Evolutionary conservation across 2,888 invertebrate species (phyloP).

Genomic region (Nowickia ferox): DNA sequence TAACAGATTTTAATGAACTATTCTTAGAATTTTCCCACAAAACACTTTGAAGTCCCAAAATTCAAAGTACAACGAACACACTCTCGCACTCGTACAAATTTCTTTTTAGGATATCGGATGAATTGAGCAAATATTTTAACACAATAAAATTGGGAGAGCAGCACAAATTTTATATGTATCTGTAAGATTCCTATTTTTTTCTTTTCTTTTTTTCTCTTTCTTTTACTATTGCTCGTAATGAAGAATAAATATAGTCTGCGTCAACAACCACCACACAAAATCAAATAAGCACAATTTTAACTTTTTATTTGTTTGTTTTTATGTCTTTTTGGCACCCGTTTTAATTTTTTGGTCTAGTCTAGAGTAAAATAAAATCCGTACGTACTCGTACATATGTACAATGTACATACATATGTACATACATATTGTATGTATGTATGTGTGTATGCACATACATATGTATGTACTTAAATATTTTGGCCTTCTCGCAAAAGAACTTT

Average conservation of each 20-base stretch:
- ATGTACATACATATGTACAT: neutral
- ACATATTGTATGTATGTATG: too few species aligned
- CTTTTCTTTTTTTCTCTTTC: constrained; percentile 14
- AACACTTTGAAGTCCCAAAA: constrained; percentile 52
- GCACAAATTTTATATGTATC: neutral
- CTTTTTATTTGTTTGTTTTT: constrained; percentile 11
- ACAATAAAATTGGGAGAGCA: neutral
- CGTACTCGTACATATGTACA: neutral
- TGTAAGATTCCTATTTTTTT: neutral
- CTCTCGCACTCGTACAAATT: constrained; percentile 22
- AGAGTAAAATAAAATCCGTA: constrained; percentile 39
- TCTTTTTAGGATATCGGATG: constrained; percentile 46
- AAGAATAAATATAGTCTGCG: constrained; percentile 14
- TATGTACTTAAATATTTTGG: too few species aligned
- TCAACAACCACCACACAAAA: constrained; percentile 42
- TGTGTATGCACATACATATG: too few species aligned
- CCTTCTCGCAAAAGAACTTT: too few species aligned
- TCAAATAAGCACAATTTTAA: neutral
- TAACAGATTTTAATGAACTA: constrained; percentile 79
- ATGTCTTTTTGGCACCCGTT: neutral
- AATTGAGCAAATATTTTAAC: constrained; percentile 2
- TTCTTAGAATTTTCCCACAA: constrained; percentile 74
- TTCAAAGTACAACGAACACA: constrained; percentile 8
- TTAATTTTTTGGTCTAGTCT: neutral
- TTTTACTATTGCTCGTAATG: constrained; percentile 19